A percentile compares a stretch with the other conserved stretches of the same genome.
Conservation (phyloP, 2,113 vertebrate species). For the Sitta europaea region DNA sequence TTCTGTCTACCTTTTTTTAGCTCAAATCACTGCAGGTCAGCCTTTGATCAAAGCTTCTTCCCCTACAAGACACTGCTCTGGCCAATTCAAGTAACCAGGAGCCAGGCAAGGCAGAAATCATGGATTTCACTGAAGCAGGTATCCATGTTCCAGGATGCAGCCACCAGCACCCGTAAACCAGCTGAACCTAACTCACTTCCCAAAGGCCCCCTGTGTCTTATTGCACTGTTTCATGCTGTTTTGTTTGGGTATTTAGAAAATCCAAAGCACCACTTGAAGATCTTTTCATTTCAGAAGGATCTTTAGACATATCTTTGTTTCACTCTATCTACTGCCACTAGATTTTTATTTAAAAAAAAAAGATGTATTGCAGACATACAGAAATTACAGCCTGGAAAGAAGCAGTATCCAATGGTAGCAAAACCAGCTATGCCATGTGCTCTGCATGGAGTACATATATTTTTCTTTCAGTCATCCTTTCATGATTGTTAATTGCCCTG, state of each 20-base stretch:
- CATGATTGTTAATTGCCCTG: not conserved
- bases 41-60: not conserved
- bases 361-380: not conserved
- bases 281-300: not conserved
- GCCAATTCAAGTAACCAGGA: not conserved
- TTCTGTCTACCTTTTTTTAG: not conserved
- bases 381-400: not conserved
- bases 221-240: not conserved
- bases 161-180: not conserved
- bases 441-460: not conserved
- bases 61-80: not conserved
- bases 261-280: not conserved
- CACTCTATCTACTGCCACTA: not conserved
- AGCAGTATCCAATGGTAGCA: not conserved
- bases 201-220: no score
- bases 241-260: not conserved
- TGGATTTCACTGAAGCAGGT: fast-evolving
- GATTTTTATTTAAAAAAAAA: not conserved
- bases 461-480: not conserved
- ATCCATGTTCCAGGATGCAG: fast-evolving
- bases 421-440: not conserved
- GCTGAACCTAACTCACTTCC: not conserved
- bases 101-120: not conserved
- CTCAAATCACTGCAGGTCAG: not conserved
- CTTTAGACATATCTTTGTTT: not conserved